Evolutionary conservation across 2,797 vertebrate species (phyloP).

Genomic region (Tamandua tetradactyla): DNA sequence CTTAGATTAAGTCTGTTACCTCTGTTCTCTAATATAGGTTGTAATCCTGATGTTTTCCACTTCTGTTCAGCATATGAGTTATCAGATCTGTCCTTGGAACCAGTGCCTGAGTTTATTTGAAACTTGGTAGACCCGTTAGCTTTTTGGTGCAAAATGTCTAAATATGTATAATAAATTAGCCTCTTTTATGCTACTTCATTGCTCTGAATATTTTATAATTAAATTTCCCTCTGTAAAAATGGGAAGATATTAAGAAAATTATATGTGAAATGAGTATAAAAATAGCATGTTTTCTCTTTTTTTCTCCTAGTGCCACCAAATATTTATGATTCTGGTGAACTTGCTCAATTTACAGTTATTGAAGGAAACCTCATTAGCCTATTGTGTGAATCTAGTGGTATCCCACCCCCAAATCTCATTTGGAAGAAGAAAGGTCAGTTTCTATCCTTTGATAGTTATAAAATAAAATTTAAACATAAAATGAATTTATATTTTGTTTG

Average conservation of each 20-base stretch:
- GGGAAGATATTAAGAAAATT: not conserved
- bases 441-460: not conserved
- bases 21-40: not conserved
- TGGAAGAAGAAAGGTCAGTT: slow-evolving; percentile 94
- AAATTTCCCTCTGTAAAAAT: not conserved
- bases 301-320: slow-evolving; percentile 90
- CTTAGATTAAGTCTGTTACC: not conserved
- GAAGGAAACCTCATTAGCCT: slow-evolving; percentile 93
- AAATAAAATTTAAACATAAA: slow-evolving; percentile 36
- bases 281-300: not conserved
- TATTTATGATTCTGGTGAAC: slow-evolving; percentile 90
- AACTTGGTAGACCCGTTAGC: not conserved
- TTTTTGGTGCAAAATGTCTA: not conserved
- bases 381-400: slow-evolving; percentile 95
- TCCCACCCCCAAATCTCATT: slow-evolving; percentile 93
- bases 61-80: not conserved
- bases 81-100: not conserved
- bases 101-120: not conserved
- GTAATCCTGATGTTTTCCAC: not conserved
- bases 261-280: not conserved
- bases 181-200: not conserved
- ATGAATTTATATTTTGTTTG: not conserved
- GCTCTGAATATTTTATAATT: not conserved
- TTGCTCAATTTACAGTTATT: slow-evolving; percentile 89
- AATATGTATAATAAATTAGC: not conserved